phyloP scores from a whole-genome alignment of 2,113 vertebrate genomes.

The Corythornis madagascariensis region DNA sequence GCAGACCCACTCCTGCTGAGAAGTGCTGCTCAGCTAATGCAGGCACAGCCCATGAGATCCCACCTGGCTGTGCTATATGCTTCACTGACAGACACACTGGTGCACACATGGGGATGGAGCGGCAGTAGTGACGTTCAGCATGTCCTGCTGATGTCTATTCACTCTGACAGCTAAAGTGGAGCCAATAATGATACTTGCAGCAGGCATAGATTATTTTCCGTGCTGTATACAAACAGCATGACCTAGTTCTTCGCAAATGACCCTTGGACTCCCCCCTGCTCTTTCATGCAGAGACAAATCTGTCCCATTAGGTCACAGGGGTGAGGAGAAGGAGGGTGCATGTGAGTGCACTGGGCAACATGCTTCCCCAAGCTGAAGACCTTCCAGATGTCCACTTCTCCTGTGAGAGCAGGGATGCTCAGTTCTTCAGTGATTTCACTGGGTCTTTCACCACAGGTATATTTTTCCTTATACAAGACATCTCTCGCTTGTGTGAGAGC shows the following conservation, averaged over 20 bases:
- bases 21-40: background rate
- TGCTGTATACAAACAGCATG: background rate
- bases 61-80: background rate
- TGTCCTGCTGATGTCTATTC: background rate
- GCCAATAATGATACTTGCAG: background rate
- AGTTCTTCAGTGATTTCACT: background rate
- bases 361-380: background rate
- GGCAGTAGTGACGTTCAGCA: rapidly evolving
- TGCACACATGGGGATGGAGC: background rate
- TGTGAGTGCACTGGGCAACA: background rate
- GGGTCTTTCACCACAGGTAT: background rate
- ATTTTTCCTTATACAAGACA: background rate
- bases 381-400: background rate
- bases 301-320: background rate
- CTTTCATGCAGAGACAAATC: background rate
- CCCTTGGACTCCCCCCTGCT: background rate
- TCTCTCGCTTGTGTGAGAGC: background rate
- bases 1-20: background rate
- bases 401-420: rapidly evolving
- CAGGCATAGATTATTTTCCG: background rate
- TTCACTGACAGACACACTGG: background rate
- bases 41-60: background rate
- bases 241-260: background rate
- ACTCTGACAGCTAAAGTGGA: constrained; percentile 27
- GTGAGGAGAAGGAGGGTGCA: background rate